A percentile compares a stretch with the other conserved stretches of the same genome.
These are phyloP conservation scores for Petrolisthes cinctipes DNA, from an alignment of 2,888 invertebrate genomes.

Conservation along the genomic window DNA sequence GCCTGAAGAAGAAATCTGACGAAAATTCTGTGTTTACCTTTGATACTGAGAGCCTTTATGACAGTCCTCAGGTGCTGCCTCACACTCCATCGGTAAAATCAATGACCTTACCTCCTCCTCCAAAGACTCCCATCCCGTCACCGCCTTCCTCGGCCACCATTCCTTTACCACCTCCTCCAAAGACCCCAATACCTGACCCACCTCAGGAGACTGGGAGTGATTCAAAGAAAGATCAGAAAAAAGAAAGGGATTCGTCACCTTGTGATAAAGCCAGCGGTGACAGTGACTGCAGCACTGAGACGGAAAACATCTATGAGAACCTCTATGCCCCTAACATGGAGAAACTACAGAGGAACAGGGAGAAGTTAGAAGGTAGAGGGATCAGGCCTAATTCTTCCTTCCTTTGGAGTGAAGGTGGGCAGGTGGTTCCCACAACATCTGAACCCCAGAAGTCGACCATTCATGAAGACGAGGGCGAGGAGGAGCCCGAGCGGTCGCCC, in stretches of 20 bases:
- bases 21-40: slow-evolving; percentile 55
- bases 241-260: not conserved
- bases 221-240: slow-evolving; percentile 5
- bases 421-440: slow-evolving; percentile 16
- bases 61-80: slow-evolving; percentile 41
- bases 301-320: slow-evolving; percentile 65
- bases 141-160: slow-evolving; percentile 61
- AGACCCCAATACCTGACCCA: slow-evolving; percentile 56
- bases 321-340: slow-evolving; percentile 56
- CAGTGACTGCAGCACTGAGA: slow-evolving; percentile 49
- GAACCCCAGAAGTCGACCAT: slow-evolving; percentile 28
- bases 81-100: slow-evolving; percentile 24
- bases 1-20: slow-evolving; percentile 37
- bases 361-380: slow-evolving; percentile 59
- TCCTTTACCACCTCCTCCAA: slow-evolving; percentile 51
- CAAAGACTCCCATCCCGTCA: slow-evolving; percentile 65
- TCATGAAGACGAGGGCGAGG: slow-evolving; percentile 37
- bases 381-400: slow-evolving; percentile 63
- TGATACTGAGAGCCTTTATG: slow-evolving; percentile 56
- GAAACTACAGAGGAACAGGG: slow-evolving; percentile 58
- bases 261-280: slow-evolving; percentile 35
- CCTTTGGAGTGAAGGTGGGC: slow-evolving; percentile 62
- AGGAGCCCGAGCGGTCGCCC: slow-evolving; percentile 39
- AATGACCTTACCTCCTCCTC: slow-evolving; percentile 62
- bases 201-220: slow-evolving; percentile 37